Evolutionary conservation across 2,113 vertebrate genomes (phyloP), one percentile per base, ranked within the genome.

Genomic region (Pedetes capensis): DNA sequence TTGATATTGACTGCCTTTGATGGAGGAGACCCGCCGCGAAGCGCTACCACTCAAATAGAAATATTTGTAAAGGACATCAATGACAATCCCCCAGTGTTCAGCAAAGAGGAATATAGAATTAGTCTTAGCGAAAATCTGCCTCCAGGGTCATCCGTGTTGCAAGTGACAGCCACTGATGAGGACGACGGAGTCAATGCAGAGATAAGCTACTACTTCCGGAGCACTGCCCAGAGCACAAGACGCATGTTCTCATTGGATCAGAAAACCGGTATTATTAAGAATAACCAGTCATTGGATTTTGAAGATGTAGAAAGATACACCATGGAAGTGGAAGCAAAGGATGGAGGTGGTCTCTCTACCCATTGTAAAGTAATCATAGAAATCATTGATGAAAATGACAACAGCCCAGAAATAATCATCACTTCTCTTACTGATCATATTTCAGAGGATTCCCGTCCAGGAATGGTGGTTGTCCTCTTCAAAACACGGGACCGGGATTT

Each of bases 11-110:
- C 91, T 11, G 97, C 97, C 14, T 29, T 84, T 37, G 98, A 98
- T 3, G 95, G 96, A 0, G 98, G 98, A 11, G 87, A 37, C 13
- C 97, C 98, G 0, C 68, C 95, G 1, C 93, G 22, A 74, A 96
- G 96, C 14, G 97, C 97, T 0, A 97, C 97, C 0, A 39, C 64
- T 74, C 88, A 93, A 81, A 97, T 98, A 53, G 47, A 59, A 49
- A 94, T 98, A 4, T 49, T 87, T 39, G 97, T 98, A 17, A 55
- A 97, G 17, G 98, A 98, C 16, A 97, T 91, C 85, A 98, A 98
- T 0, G 98, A 98, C 42, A 98, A 98, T 10, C 68, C 97, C 0
- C 98, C 98, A 0, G 87, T 97, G 9, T 98, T 98, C 88, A 89
- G 83, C 10, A 97, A 97, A 23, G 78, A 96, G 0, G 44, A 97